Conservation (phyloP, 2,113 vertebrate genomes). For the Quiscalus mexicanus region DNA sequence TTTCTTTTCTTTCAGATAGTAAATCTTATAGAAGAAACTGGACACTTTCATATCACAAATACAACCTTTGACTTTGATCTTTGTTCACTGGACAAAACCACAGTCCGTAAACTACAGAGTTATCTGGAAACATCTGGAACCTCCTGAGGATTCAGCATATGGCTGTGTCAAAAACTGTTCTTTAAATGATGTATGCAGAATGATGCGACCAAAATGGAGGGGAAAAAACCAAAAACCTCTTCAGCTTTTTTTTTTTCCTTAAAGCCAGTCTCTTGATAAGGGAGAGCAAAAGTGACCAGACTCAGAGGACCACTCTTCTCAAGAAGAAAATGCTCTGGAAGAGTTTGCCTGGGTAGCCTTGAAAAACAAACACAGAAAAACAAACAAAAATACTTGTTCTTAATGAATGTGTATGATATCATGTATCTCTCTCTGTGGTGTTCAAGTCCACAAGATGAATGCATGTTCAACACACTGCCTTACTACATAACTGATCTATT, state of each 20-base stretch:
- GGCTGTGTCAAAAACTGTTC: constrained; percentile 75
- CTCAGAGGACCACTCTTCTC: constrained; percentile 79
- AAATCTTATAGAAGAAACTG: constrained; percentile 98
- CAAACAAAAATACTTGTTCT: constrained; percentile 75
- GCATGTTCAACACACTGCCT: constrained; percentile 93
- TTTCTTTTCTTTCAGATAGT: constrained; percentile 85
- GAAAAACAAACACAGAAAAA: constrained; percentile 75
- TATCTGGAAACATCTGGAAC: constrained; percentile 92
- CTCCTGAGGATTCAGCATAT: constrained; percentile 83
- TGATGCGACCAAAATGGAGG: constrained; percentile 71
- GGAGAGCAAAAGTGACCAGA: constrained; percentile 71
- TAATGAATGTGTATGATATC: constrained; percentile 88
- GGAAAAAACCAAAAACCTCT: constrained; percentile 32
- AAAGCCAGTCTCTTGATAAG: constrained; percentile 79
- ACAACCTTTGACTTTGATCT: constrained; percentile 99
- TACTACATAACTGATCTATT: constrained; percentile 92
- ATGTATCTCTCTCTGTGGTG: constrained; percentile 80
- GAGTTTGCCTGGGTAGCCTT: constrained; percentile 90
- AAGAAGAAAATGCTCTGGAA: constrained; percentile 79
- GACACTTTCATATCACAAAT: constrained; percentile 99
- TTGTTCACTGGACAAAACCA: constrained; percentile 96
- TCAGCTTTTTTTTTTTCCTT: constrained; percentile 78
- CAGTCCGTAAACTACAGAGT: constrained; percentile 96
- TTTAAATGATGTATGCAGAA: constrained; percentile 74
- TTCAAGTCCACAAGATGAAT: constrained; percentile 83